phyloP scores from a whole-genome alignment of 2,888 invertebrate species.

The Archaeoteleia sp. region DNA sequence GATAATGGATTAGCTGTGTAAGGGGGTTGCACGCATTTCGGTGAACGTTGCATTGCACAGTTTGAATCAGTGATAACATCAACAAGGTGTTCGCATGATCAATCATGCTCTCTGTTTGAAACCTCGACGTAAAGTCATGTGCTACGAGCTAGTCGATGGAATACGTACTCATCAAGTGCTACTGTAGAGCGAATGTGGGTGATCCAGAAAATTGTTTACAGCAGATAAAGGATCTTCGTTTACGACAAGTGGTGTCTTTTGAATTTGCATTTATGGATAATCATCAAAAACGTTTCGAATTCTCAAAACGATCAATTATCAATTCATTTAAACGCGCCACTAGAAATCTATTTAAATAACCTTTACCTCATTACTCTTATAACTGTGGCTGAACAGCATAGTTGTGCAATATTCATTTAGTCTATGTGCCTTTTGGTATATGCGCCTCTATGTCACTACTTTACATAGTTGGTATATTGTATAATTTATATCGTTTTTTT shows the following conservation, averaged over 20 bases:
- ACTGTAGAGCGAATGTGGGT: slow-evolving; percentile 38
- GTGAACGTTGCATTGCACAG: slow-evolving; percentile 55
- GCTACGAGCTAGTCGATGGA: slow-evolving; percentile 29
- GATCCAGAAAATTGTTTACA: slow-evolving; percentile 46
- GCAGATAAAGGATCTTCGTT: slow-evolving; percentile 24
- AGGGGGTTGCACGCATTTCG: slow-evolving; percentile 59
- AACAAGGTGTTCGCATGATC: slow-evolving; percentile 65
- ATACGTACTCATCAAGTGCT: slow-evolving; percentile 46
- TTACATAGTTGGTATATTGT: too few relatives aligned
- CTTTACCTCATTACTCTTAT: too few relatives aligned
- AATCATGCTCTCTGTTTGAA: slow-evolving; percentile 63
- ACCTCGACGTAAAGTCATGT: slow-evolving; percentile 46
- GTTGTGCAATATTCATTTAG: too few relatives aligned
- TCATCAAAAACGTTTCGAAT: slow-evolving; percentile 26
- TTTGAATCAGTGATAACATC: slow-evolving; percentile 66
- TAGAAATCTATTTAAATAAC: too few relatives aligned
- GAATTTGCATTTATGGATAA: too few relatives aligned
- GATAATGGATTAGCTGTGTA: slow-evolving; percentile 70
- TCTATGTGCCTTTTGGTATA: too few relatives aligned
- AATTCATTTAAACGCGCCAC: too few relatives aligned
- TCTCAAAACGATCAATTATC: too few relatives aligned
- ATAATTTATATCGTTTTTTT: too few relatives aligned
- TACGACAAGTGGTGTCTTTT: slow-evolving; percentile 5
- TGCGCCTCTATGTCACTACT: too few relatives aligned
- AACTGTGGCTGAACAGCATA: too few relatives aligned